phyloP scores from a whole-genome alignment of 2,113 vertebrate genomes.

The Holacanthus passer region DNA sequence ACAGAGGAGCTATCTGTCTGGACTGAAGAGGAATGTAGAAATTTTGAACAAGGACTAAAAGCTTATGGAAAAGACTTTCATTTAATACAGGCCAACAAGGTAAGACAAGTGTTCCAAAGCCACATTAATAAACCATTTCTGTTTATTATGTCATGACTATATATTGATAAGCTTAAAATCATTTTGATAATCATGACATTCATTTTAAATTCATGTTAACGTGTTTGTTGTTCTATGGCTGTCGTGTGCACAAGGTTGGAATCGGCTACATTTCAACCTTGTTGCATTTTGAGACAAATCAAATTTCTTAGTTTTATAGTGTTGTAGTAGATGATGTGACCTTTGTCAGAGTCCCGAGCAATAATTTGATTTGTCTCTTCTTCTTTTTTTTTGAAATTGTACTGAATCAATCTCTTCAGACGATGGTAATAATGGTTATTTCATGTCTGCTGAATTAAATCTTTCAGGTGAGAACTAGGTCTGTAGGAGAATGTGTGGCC shows the following conservation, averaged over 20 bases:
- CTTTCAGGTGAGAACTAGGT: conserved; percentile 95
- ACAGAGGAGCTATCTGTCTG: conserved; percentile 95
- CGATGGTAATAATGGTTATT: conserved; percentile 77
- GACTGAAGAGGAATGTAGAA: conserved; percentile 97
- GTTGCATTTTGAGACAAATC: conserved; percentile 49
- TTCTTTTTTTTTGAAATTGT: conserved; percentile 42
- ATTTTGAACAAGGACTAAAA: conserved; percentile 96
- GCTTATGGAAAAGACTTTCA: conserved; percentile 97
- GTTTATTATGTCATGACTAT: not conserved
- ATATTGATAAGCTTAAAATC: not conserved
- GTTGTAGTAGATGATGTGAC: not conserved
- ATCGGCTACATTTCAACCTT: conserved; percentile 43
- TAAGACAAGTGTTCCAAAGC: conserved; percentile 68
- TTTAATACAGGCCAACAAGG: conserved; percentile 97
- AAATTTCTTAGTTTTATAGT: conserved; percentile 20
- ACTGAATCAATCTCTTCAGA: conserved; percentile 52
- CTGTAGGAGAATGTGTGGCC: conserved; percentile 98
- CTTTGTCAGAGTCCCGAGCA: conserved; percentile 5
- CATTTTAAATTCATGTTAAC: conserved; percentile 16
- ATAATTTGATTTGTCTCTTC: conserved; percentile 59
- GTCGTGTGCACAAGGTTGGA: conserved; percentile 32
- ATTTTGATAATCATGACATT: not conserved
- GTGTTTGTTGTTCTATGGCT: conserved; percentile 36
- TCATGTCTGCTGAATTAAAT: conserved; percentile 85
- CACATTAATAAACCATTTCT: conserved; percentile 4